phyloP scores from a whole-genome alignment of 2,888 invertebrate genomes.

The Yponomeuta evonymella region DNA sequence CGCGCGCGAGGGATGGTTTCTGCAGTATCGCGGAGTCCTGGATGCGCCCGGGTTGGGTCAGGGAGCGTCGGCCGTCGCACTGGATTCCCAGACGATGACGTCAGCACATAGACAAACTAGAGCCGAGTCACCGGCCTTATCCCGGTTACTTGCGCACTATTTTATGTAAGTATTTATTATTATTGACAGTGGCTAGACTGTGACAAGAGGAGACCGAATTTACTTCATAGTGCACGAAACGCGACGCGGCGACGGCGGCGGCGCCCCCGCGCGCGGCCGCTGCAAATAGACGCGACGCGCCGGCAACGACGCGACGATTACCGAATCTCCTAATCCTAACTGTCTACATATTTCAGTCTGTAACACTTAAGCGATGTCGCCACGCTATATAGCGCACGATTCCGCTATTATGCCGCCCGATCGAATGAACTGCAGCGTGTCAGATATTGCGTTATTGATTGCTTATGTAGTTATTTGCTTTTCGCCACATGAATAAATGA shows the following conservation, averaged over 20 bases:
- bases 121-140: constrained; percentile 65
- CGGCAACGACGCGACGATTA: constrained; percentile 10
- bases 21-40: constrained; percentile 44
- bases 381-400: not conserved
- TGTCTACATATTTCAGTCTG: constrained; percentile 15
- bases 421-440: not conserved
- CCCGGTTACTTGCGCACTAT: constrained; percentile 64
- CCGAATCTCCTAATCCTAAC: constrained; percentile 14
- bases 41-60: constrained; percentile 50
- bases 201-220: constrained; percentile 57
- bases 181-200: constrained; percentile 71
- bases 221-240: constrained; percentile 43
- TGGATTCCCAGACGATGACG: constrained; percentile 74
- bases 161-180: constrained; percentile 64
- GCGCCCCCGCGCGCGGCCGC: constrained; percentile 41
- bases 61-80: constrained; percentile 52
- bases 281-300: constrained; percentile 36
- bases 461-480: not conserved
- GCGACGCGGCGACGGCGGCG: constrained; percentile 34
- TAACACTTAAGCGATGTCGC: constrained; percentile 6
- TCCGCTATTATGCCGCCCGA: not conserved
- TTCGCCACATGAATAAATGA: not conserved
- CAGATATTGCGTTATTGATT: not conserved
- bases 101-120: constrained; percentile 70
- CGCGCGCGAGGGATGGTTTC: not conserved